Base-by-base conservation (phyloP, 2,113 vertebrate species). In the Xyliphius kryptos region DNA sequence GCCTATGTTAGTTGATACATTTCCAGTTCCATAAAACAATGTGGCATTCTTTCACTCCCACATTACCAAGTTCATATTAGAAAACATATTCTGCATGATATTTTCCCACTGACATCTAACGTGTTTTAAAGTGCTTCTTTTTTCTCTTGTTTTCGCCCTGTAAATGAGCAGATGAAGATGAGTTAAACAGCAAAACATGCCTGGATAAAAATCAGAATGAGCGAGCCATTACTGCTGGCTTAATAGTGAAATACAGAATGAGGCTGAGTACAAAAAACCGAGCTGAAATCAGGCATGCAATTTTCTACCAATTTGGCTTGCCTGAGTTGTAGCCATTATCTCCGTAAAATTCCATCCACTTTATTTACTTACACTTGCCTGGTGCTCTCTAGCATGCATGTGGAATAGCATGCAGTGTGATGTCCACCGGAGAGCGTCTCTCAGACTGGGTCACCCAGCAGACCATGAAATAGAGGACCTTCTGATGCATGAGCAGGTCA, bases 271-370 rank as follows among this genome's bases (percentile, higher is more conserved):
- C 14, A 41, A 57, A 37, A 55, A 36, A 51, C 2, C 19, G 48
- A 43, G 20, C 17, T 17, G 22, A 48, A 61, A 26, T 41, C 49
- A 68, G 19, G 47, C 19, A 6, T 62, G 53, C 41, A 51, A 69
- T 69, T 69, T 57, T 47, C 61, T 52, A 10, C n/a, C 17, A 44
- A 56, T 47, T 63, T 10, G n/a, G 12, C 22, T 7, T 17, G 61
- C 36, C 56, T 19, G 51, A 38, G 50, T 46, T 69, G 55, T 64
- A 32, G 61, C 26, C 48, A 44, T n/a, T n/a, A n/a, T n/a, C n/a
- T n/a, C n/a, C n/a, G n/a, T 14, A 38, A 63, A 56, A 63, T 52
- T 19, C 15, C 40, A 47, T 59, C 43, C 6, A 9, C 22, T 38
- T 47, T 37, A 63, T 57, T 57, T 57, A 50, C 38, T 44, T 43